Percentiles rank a stretch among this genome's conserved stretches.
phyloP scores from a whole-genome alignment of 2,797 vertebrate genomes.

The Epinephelus awoara region DNA sequence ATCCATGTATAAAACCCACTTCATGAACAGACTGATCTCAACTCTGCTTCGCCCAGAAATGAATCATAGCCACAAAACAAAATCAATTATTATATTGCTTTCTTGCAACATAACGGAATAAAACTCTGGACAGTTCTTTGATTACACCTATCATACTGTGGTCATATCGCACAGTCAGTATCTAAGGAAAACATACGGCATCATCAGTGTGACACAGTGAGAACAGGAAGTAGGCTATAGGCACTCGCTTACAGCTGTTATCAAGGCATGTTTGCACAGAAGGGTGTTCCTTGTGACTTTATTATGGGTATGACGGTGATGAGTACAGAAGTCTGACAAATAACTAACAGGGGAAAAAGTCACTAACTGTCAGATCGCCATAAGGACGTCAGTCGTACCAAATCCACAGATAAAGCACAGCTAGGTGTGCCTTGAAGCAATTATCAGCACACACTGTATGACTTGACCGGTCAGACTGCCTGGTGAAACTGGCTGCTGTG shows the following conservation, averaged over 20 bases:
- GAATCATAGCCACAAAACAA: constrained; percentile 8
- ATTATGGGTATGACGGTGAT: constrained; percentile 5
- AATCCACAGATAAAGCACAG: constrained; percentile 29
- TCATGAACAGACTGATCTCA: background rate
- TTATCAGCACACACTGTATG: background rate
- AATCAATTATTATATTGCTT: background rate
- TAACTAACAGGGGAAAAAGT: background rate
- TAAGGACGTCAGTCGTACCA: background rate
- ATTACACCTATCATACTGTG: background rate
- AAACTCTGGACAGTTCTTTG: background rate
- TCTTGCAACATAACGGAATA: background rate
- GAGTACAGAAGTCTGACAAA: background rate
- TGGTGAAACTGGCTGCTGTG: constrained; percentile 20
- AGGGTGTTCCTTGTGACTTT: background rate
- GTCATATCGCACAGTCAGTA: background rate
- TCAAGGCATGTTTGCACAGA: constrained; percentile 3
- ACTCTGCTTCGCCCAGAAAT: constrained; percentile 1
- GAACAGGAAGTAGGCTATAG: constrained; percentile 8
- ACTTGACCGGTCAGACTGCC: background rate
- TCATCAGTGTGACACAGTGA: constrained; percentile 5
- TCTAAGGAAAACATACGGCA: background rate
- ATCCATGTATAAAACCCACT: constrained; percentile 1
- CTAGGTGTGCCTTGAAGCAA: constrained; percentile 8
- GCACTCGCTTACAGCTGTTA: background rate
- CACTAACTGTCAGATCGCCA: background rate